Base-by-base conservation (phyloP, 2,888 invertebrate genomes). In the Euphydryas editha region DNA sequence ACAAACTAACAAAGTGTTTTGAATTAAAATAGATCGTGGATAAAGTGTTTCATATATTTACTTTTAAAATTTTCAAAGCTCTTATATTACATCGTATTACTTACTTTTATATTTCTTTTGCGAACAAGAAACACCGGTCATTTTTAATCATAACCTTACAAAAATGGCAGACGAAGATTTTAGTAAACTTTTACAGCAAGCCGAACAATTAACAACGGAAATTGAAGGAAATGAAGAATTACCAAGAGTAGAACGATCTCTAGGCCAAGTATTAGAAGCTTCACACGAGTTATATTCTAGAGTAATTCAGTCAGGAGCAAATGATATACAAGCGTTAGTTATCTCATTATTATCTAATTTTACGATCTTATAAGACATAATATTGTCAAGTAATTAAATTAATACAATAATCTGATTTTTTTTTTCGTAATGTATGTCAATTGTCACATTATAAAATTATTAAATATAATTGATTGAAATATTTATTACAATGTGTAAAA, bases 261-360 rank as follows among this genome's bases (percentile, higher is more conserved):
- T 99, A 61, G 95, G 97, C 15, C 99, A 99, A 92, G 97, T 99
- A 54, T 90, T 98, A 56, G 98, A 99, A 82, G 98, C 97, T 11
- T 98, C 97, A 0, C 96, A 97, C 78, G 97, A 98, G 81, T 90
- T 99, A 42, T 97, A 98, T 93, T 95, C 97, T 3, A 94, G 97
- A 82, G 97, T 98, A 20, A 96, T 97, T 18, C 96, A 97, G 82
- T 95, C 96, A 67, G 96, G 97, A 70, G 95, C 97, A 36, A 96
- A 97, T 78, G 98, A 98, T 85, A 96, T 98, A 72, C 98, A 98
- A 93, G 98, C 98, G 98, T 97, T 94, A 93, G 95, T 86, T 73
- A 60, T 71, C 46, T 18, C 39, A 10, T 24, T 37, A 57, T 0
- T 36, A 49, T 7, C n/a, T 39, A 8, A 0, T 30, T 0, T 21